Base-by-base conservation (phyloP, 2,888 invertebrate species). In the Poecilobothrus nobilitatus region DNA sequence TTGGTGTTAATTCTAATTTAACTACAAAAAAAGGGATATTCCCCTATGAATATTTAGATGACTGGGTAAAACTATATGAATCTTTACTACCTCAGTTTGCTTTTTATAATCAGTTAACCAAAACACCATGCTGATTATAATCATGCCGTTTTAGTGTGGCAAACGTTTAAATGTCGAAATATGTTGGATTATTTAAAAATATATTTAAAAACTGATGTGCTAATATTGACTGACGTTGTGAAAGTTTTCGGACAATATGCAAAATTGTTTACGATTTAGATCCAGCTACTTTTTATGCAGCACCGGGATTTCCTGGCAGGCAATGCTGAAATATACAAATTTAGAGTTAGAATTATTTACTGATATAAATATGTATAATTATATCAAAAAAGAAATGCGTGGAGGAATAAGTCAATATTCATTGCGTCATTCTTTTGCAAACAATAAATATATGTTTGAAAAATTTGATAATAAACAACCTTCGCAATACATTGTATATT, bases 71-170 rank as follows among this genome's bases (percentile, higher is more conserved):
- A 37, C 7, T 37, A 37, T 37, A 37, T 37, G 37, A 37, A 37
- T 37, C 37, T 37, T 37, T 37, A 8, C 37, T 8, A 41, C 63
- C 18, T 37, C 34, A 37, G 44, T 37, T n/a, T 63, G 37, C 37
- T 63, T 37, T 67, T 44, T 65, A 68, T n/a, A 61, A 67, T 21
- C 22, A 21, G 22, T 21, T 63, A 18, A 22, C 21, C 1, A 22
- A 63, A 20, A 63, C 10, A 8, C 7, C 68, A 2, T 70, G 76
- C 9, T 10, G 63, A 63, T 63, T 20, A 63, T 22, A 27, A 70
- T 10, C 77, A 76, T 73, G 79, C 80, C 6, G 33, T 70, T 37
- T 71, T 70, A 6, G 76, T 79, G 1, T 80, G 79, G 78, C 21
- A 72, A 0, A 69, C 63, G 21, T 79, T 81, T 72, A n/a, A n/a